These are phyloP conservation scores for Globodera rostochiensis DNA, from an alignment of 1,140 invertebrate genomes.

Conservation along the genomic window DNA sequence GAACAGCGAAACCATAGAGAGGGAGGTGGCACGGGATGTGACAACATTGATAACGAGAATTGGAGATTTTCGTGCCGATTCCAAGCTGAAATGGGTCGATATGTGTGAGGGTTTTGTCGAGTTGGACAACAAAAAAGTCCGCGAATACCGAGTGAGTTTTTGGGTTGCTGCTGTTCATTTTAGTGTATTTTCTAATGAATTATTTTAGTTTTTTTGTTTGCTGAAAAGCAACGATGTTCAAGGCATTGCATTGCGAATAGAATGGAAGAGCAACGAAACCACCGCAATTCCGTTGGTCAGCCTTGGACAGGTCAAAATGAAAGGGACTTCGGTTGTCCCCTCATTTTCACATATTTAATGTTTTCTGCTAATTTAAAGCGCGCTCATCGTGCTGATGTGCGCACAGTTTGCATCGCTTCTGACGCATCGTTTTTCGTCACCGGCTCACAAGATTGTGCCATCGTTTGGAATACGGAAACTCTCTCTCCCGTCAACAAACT, in stretches of 20 bases:
- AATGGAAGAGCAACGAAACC: constrained; percentile 44
- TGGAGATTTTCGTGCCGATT: constrained; percentile 45
- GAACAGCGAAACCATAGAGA: background rate
- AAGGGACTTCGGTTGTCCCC: background rate
- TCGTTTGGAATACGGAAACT: constrained; percentile 52
- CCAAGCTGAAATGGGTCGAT: constrained; percentile 63
- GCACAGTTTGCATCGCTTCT: constrained; percentile 83
- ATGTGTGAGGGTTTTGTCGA: constrained; percentile 36
- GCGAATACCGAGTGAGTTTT: constrained; percentile 47
- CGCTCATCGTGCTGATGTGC: constrained; percentile 86
- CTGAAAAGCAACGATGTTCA: constrained; percentile 68
- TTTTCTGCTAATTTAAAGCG: constrained; percentile 62
- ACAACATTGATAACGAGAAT: constrained; percentile 56
- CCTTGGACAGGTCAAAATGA: constrained; percentile 64
- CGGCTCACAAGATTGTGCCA: constrained; percentile 50
- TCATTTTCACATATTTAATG: background rate
- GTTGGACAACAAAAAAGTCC: constrained; percentile 24
- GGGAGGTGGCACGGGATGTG: constrained; percentile 57
- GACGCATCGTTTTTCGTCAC: constrained; percentile 71
- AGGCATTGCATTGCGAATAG: constrained; percentile 46
- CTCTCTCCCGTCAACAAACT: constrained; percentile 48
- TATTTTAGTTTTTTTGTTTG: constrained; percentile 66
- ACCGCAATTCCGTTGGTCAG: constrained; percentile 39
- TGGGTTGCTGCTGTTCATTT: too few relatives aligned
- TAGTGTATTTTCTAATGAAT: too few relatives aligned